Evolutionary conservation across 1,140 invertebrate genomes (phyloP).

Genomic region (Mizuhopecten yessoensis): DNA sequence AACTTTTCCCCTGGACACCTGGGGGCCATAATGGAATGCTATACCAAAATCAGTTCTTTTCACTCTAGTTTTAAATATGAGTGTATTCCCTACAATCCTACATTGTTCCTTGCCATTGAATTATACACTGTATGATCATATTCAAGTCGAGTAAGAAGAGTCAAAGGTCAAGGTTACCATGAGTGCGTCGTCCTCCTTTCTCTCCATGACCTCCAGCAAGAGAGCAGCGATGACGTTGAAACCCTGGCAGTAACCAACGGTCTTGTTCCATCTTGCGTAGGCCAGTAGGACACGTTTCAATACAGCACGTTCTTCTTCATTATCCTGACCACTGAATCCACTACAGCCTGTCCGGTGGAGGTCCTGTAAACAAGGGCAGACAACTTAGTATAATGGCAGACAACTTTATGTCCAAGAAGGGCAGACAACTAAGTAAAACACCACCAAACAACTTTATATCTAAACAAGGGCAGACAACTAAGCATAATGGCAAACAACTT

Average conservation of each 20-base stretch:
- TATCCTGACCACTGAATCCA: constrained; percentile 93
- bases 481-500: neutral
- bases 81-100: too few relatives aligned
- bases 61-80: too few relatives aligned
- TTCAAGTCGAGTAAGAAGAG: neutral
- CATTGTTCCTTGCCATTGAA: too few relatives aligned
- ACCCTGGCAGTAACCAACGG: constrained; percentile 93
- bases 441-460: neutral
- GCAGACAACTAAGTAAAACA: neutral
- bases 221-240: constrained; percentile 98
- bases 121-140: too few relatives aligned
- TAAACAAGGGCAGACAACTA: neutral
- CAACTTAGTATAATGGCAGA: neutral
- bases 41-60: too few relatives aligned
- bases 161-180: constrained; percentile 86
- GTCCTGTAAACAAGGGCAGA: constrained; percentile 87
- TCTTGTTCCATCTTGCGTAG: constrained; percentile 95
- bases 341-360: constrained; percentile 97
- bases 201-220: constrained; percentile 97
- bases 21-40: too few relatives aligned
- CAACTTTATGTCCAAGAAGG: neutral
- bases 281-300: constrained; percentile 95
- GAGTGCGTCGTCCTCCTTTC: constrained; percentile 94
- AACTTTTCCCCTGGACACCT: too few relatives aligned
- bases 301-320: constrained; percentile 95